Base-by-base conservation (phyloP, 2,888 invertebrate genomes). In the Psococerastis gibbosa region DNA sequence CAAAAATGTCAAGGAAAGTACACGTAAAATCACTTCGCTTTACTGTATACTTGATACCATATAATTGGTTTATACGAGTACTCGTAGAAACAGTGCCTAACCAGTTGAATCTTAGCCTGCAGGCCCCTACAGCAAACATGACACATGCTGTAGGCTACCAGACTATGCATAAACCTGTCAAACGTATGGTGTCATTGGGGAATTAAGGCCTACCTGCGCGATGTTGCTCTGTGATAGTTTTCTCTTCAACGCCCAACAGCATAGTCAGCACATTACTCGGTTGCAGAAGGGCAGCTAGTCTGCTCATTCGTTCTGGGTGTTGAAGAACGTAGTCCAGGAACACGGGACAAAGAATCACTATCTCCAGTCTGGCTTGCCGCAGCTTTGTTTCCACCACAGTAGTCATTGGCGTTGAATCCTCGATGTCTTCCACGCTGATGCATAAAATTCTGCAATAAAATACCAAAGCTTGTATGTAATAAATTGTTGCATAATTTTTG, bases 341-440 rank as follows among this genome's bases (percentile, higher is more conserved):
- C 43, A 71, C 70, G 1, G 85, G 85, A 55, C 85, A 87, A 35
- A 87, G 59, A 15, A 87, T 78, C 35, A 87, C 71, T 46, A 87
- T 75, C 59, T 85, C 84, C 32, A 87, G 63, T 47, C 81, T 78
- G 1, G 82, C 78, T 47, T 68, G 69, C 6, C 22, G 69, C 11
- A 27, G 11, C 27, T 27, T 27, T 6, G 8, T 27, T 11, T 27
- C 27, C 27, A 27, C 8, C 6, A 27, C 27, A 9, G 27, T 6
- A 27, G 27, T 9, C 27, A 27, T 11, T 11, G 27, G 11, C 27
- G 8, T 6, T 11, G 6, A 9, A 11, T 27, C 27, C 8, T 27
- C 27, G 8, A 27, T 9, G 11, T 27, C 27, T 27, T 27, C 27
- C 27, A 27, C 27, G 27, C 8, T 27, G 27, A 27, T 27, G 27